Evolutionary conservation across 23 tunicate genomes (phyloP), one percentile per base, ranked within the genome.

Genomic region (Clavelina lepadiformis): DNA sequence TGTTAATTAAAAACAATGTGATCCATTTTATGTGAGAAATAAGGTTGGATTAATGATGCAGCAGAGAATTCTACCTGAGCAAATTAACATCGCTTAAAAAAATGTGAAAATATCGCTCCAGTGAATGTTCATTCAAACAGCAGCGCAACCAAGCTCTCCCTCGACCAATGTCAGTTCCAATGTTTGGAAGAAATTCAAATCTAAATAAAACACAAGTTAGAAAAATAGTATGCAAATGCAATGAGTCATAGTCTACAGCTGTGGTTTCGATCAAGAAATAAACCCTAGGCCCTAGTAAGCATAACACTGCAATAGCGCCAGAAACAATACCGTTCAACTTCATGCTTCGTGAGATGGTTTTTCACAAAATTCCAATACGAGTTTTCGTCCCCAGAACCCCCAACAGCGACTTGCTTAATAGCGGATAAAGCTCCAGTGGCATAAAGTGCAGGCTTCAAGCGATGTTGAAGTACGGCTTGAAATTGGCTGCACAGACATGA

Each of bases 131-230:
- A 37, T 86, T 86, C 22, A 86, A 31, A n/a, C 80, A 33, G 56
- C 74, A 79, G 15, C 95, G 50, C 13, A 86, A 34, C 95, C 95
- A 86, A 5, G 95, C 95, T 21, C 95, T 46, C 3, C 95, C 95
- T 52, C 80, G 55, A 1, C 95, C 95, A 47, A 86, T 27, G 28
- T 86, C 85, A 28, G 79, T 44, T 3, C 79, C 41, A 11, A 86
- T 78, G 45, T 86, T 73, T 28, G 53, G 45, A 24, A 86, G 34
- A 31, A 56, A 51, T 32, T 71, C 70, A 65, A 70, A 86, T n/a
- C 95, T 64, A 53, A 30, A 52, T 22, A 26, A 4, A 64, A 35
- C 29, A 54, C 7, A 54, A 54, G 7, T 54, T 7, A 54, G 20
- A 13, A 7, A 54, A 54, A 6, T 13, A 54, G 24, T 54, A 13